phyloP scores from a whole-genome alignment of 2,797 vertebrate genomes.

The Myoxocephalus aenaeus region DNA sequence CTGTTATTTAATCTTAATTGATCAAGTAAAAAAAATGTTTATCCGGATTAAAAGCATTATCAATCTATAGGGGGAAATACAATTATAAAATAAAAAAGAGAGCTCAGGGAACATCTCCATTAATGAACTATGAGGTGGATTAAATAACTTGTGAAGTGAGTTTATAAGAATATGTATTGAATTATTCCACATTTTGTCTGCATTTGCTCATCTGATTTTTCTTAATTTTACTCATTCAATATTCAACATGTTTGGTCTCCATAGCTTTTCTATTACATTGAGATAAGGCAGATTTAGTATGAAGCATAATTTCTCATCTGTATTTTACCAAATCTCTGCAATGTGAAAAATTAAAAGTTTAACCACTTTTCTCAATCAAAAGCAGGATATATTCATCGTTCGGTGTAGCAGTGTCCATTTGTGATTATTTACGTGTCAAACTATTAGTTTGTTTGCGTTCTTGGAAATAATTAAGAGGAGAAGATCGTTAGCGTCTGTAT shows the following conservation, averaged over 20 bases:
- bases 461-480: background rate
- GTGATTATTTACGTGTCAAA: background rate
- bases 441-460: background rate
- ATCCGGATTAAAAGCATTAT: background rate
- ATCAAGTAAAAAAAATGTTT: background rate
- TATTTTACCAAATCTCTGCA: constrained; percentile 19
- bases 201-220: constrained; percentile 1
- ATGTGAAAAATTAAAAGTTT: constrained; percentile 42
- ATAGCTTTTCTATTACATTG: background rate
- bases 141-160: background rate
- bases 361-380: constrained; percentile 45
- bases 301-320: background rate
- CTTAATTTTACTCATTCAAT: background rate
- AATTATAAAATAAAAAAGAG: background rate
- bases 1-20: background rate
- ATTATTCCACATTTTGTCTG: background rate
- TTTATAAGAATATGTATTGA: background rate
- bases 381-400: background rate
- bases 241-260: background rate
- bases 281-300: background rate
- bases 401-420: background rate
- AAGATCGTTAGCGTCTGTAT: background rate
- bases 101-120: background rate
- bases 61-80: background rate
- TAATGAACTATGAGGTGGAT: background rate